Evolutionary conservation across 2,797 vertebrate species (phyloP).

Genomic region (Gymnocypris eckloni): DNA sequence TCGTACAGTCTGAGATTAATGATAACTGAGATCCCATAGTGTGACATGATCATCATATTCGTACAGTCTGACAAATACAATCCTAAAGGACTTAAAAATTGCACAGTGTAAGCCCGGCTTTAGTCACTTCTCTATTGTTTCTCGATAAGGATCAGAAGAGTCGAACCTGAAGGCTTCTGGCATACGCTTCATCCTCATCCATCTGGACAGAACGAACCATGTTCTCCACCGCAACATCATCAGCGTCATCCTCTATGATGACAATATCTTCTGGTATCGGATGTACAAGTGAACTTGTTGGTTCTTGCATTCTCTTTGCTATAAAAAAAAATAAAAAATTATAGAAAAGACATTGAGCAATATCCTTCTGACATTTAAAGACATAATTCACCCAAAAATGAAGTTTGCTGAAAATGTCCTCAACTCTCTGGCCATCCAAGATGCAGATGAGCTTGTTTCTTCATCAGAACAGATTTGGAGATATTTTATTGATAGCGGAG

Average conservation of each 20-base stretch:
- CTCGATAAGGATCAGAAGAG: not conserved
- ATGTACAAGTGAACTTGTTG: not conserved
- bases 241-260: slow-evolving; percentile 73
- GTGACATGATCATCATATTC: too few species aligned
- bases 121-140: not conserved
- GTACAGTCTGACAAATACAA: too few species aligned
- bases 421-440: not conserved
- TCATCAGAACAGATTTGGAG: not conserved
- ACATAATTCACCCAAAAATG: not conserved
- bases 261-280: slow-evolving; percentile 66
- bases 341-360: not conserved
- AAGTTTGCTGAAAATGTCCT: not conserved
- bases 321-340: not conserved
- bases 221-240: slow-evolving; percentile 64
- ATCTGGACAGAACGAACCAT: slow-evolving; percentile 70
- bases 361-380: not conserved
- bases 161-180: slow-evolving; percentile 77
- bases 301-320: slow-evolving; percentile 12
- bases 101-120: not conserved
- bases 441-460: not conserved
- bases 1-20: too few species aligned
- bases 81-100: too few species aligned
- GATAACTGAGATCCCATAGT: too few species aligned
- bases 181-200: slow-evolving; percentile 78
- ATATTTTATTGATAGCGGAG: not conserved